Percentiles rank a stretch among this genome's conserved stretches.
phyloP scores from a whole-genome alignment of 2,113 vertebrate species.

The Pseudorhombus dupliciocellatus region DNA sequence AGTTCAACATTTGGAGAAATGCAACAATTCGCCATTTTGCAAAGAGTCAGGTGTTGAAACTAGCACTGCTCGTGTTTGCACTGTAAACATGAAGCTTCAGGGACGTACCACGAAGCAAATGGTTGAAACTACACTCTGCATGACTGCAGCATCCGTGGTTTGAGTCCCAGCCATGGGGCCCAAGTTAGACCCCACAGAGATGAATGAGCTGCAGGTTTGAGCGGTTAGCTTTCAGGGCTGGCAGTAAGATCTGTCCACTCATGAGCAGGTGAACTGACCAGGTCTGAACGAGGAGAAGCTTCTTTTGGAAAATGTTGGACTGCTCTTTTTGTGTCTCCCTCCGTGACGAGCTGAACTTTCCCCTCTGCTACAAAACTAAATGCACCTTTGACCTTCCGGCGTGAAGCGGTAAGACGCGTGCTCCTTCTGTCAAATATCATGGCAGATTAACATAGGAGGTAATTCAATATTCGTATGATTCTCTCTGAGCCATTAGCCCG shows the following conservation, averaged over 20 bases:
- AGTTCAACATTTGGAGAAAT: neutral
- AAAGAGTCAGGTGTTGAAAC: too few species aligned
- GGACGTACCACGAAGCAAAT: neutral
- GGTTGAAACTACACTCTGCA: neutral
- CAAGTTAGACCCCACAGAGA: too few species aligned
- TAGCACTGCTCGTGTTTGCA: neutral
- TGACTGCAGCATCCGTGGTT: neutral
- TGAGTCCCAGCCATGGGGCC: too few species aligned
- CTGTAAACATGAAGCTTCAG: neutral
- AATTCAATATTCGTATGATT: constrained; percentile 36
- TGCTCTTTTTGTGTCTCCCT: neutral
- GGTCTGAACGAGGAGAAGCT: neutral
- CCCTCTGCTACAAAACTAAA: constrained; percentile 14
- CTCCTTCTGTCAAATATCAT: constrained; percentile 18
- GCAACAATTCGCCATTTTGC: neutral
- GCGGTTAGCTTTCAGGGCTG: too few species aligned
- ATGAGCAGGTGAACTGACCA: too few species aligned
- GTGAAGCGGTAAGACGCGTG: constrained; percentile 62
- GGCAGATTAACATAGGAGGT: constrained; percentile 27
- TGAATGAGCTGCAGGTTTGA: too few species aligned
- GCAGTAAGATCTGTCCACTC: too few species aligned
- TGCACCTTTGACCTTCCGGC: constrained; percentile 43
- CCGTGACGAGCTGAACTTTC: neutral
- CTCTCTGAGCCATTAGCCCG: constrained; percentile 29
- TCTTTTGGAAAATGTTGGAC: constrained; percentile 5